Percentiles rank a stretch among this genome's conserved stretches.
Evolutionary conservation across 2,888 invertebrate genomes (phyloP).

Genomic region (Philonicus albiceps): DNA sequence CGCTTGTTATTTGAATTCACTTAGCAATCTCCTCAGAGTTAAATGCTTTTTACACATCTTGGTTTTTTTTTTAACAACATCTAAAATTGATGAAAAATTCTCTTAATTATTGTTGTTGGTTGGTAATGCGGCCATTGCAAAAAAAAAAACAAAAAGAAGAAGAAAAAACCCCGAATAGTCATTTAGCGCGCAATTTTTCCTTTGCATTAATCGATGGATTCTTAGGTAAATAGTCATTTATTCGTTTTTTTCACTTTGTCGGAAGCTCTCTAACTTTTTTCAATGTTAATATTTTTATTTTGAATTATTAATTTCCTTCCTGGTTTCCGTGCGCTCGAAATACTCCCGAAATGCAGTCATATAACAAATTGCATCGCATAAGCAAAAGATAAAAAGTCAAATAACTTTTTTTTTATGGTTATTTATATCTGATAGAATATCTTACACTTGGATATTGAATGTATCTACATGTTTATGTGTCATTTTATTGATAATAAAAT

Average conservation of each 20-base stretch:
- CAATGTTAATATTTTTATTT: not conserved
- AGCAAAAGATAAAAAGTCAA: slow-evolving; percentile 8
- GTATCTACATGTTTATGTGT: slow-evolving; percentile 38
- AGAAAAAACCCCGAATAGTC: not conserved
- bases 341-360: not conserved
- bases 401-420: slow-evolving; percentile 20
- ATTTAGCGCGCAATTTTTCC: slow-evolving; percentile 18
- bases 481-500: slow-evolving; percentile 28
- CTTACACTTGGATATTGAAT: slow-evolving; percentile 15
- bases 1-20: slow-evolving; percentile 78
- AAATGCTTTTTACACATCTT: slow-evolving; percentile 20
- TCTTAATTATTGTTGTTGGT: not conserved
- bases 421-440: slow-evolving; percentile 20
- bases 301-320: not conserved
- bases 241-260: not conserved
- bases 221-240: not conserved
- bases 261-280: slow-evolving; percentile 21
- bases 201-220: not conserved
- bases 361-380: not conserved
- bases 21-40: not conserved
- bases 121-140: not conserved
- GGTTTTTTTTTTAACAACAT: not conserved
- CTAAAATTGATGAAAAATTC: not conserved
- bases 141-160: not conserved
- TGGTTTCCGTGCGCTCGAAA: not conserved